Evolutionary conservation across 2,797 vertebrate species (phyloP), one percentile per base, ranked within the genome.

Genomic region (Falco cherrug): DNA sequence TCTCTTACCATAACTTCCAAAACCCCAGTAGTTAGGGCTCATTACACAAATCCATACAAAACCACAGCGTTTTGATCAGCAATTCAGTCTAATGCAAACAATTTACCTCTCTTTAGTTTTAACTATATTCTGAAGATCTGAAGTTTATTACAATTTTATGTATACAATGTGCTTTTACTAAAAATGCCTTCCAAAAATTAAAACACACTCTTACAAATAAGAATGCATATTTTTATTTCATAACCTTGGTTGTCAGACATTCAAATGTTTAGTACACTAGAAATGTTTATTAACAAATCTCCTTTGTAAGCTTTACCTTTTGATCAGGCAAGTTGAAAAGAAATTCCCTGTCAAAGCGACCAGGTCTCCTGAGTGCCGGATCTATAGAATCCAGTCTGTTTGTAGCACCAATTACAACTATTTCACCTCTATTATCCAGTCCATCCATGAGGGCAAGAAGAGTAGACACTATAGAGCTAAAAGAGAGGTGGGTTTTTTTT

Each of bases 311-410:
- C 74, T 92, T 97, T 98, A 99, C 99, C 99, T 99, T 99, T 98
- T 99, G 99, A 98, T 99, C 99, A 80, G 99, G 99, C 97, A 99
- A 98, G 97, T 98, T 99, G 98, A 99, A 99, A 98, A 99, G 99
- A 98, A 99, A 99, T 98, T 99, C 99, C 98, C 99, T 99, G 98
- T 99, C 99, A 93, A 99, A 99, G 91, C 99, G 99, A 97, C 99
- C 99, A 95, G 99, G 99, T 98, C 99, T 99, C 99, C 99, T 99
- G 98, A 99, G 99, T 97, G 99, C 99, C 39, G 99, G 99, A 98
- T 99, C 99, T 98, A 99, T 99, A 98, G 99, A 99, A 98, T 99
- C 99, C 98, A 99, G 99, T 99, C 99, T 99, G 98, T 99, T 99
- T 98, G 99, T 99, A 99, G 99, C 99, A 99, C 99, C 99, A 93